Base-by-base conservation (phyloP, 92 coral and sea anemone genomes). In the Actinostola sp. region DNA sequence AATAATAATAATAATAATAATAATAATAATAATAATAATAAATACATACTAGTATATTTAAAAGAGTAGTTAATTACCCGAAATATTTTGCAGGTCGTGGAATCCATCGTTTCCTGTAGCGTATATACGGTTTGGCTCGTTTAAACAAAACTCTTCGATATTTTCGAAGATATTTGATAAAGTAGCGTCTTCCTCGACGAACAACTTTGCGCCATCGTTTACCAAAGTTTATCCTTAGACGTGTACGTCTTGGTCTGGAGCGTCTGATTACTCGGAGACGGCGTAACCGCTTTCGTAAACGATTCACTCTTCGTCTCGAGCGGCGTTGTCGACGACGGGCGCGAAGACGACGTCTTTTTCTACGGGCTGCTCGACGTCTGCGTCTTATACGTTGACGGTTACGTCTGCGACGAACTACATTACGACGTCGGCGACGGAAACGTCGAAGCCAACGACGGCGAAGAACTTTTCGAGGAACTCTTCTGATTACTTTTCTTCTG, bases 351-450 rank as follows among this genome's bases (percentile, higher is more conserved):
- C 43, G 42, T 29, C 72, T 28, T 67, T 24, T 27, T 48, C 72
- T 51, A 25, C 72, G 72, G 19, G 6, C 23, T 24, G 7, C 27
- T 28, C 72, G 72, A 46, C 72, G 72, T 51, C 72, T 35, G 17
- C 35, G 72, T 49, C 72, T 67, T 31, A 13, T 0, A 2, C 64
- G 64, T 58, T 23, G 64, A 7, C 72, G 72, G 2, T 15, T 12
- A 20, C 60, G 25, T 67, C 60, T 15, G 15, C 72, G 58, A 3
- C 42, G 42, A 4, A 36, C 6, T 4, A 36, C 4, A 4, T 36
- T 36, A 11, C 63, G 28, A 27, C 36, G 63, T 30, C 45, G 24
- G 23, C 72, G 58, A 27, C 64, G 64, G 64, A 36, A 36, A 36
- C 42, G 42, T 36, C 42, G 42, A 36, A 36, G 42, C 42, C 42